Percentiles rank a stretch among this genome's conserved stretches.
Conservation (phyloP, 2,797 vertebrate species). For the Cossypha heuglini region DNA sequence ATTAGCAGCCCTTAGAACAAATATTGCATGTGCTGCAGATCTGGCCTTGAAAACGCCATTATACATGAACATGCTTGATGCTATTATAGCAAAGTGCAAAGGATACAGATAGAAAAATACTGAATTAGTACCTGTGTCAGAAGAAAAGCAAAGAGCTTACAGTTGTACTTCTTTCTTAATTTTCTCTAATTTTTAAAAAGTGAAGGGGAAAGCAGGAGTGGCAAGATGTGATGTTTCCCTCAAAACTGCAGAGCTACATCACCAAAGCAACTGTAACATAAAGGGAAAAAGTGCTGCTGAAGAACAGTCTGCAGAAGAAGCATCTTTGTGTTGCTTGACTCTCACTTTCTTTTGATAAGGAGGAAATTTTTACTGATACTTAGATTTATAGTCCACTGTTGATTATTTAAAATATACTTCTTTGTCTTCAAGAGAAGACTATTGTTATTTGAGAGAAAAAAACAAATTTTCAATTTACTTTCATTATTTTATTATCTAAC, state of each 20-base stretch:
- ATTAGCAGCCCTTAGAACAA: neutral
- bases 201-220: neutral
- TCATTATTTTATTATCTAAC: neutral
- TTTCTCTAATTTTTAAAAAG: neutral
- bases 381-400: neutral
- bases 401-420: neutral
- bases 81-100: neutral
- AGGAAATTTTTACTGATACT: neutral
- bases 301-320: neutral
- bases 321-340: neutral
- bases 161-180: neutral
- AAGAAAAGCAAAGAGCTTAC: neutral
- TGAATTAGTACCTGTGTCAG: neutral
- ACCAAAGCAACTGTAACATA: neutral
- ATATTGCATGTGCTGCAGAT: neutral
- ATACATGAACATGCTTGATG: neutral
- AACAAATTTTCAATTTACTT: neutral
- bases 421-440: neutral
- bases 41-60: neutral
- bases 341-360: neutral
- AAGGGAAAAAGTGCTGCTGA: neutral
- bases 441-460: neutral
- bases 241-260: neutral
- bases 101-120: neutral
- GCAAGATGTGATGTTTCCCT: neutral